These are phyloP conservation scores for Caenorhabditis tropicalis DNA, from an alignment of 1,140 invertebrate species.

Conservation along the genomic window DNA sequence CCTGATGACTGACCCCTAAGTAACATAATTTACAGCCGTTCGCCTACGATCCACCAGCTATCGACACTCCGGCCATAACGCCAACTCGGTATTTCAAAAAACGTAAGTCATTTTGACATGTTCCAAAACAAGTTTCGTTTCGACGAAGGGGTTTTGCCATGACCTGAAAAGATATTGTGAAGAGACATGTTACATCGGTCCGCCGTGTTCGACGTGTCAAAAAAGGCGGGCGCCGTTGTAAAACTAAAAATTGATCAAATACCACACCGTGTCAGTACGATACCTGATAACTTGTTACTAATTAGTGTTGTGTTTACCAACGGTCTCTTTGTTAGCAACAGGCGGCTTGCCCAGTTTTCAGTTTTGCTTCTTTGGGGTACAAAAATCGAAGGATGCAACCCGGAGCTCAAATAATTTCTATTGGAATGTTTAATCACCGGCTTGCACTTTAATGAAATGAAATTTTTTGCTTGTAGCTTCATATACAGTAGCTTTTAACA, in stretches of 20 bases:
- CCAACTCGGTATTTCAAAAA: neutral
- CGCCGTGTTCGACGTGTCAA: neutral
- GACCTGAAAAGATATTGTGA: conserved; percentile 22
- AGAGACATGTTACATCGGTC: neutral
- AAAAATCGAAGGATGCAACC: too few species aligned
- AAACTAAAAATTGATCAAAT: conserved; percentile 14
- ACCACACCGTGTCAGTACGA: neutral
- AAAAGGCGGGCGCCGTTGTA: conserved; percentile 1
- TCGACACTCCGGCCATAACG: neutral
- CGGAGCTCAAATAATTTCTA: too few species aligned
- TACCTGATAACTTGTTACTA: neutral
- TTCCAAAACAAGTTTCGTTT: conserved; percentile 23
- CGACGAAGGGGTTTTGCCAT: conserved; percentile 18
- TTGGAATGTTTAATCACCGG: conserved; percentile 1
- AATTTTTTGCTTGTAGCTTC: neutral
- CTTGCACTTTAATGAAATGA: neutral
- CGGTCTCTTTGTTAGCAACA: too few species aligned
- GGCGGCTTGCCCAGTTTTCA: too few species aligned
- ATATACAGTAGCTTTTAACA: too few species aligned
- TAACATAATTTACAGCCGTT: neutral
- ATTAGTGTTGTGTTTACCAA: too few species aligned
- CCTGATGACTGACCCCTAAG: too few species aligned
- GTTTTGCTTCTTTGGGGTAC: too few species aligned
- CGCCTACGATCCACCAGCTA: neutral
- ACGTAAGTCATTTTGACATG: conserved; percentile 4